Evolutionary conservation across 2,113 vertebrate species (phyloP).

Genomic region (Phoenicopterus ruber): DNA sequence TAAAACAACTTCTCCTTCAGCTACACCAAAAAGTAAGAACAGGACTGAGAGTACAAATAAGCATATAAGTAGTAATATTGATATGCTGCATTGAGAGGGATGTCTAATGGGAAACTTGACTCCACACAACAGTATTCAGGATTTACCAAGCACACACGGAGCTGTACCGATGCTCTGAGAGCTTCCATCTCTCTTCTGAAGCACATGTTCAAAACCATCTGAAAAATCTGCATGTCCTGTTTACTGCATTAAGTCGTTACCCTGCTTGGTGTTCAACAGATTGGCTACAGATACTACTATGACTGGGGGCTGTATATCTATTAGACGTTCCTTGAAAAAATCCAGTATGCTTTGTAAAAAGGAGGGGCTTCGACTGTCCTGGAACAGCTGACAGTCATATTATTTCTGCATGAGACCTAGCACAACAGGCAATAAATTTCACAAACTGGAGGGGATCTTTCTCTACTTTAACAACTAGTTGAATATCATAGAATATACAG

Average conservation of each 20-base stretch:
- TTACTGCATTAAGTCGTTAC: background rate
- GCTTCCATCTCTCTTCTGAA: background rate
- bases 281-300: background rate
- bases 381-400: background rate
- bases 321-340: background rate
- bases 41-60: background rate
- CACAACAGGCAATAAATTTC: background rate
- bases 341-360: background rate
- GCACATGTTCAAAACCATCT: background rate
- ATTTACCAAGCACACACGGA: fast-evolving
- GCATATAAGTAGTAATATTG: background rate
- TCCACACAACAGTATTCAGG: background rate
- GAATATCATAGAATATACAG: background rate
- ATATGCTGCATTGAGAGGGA: background rate
- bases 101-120: background rate
- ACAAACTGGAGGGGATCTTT: background rate
- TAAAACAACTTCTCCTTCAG: background rate
- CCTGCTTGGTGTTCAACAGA: background rate
- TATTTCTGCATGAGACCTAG: background rate
- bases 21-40: background rate
- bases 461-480: background rate
- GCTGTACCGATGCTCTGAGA: background rate
- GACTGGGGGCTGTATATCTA: fast-evolving
- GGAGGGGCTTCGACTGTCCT: background rate
- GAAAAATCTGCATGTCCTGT: background rate